Conservation (phyloP, 2,113 vertebrate species). For the Candoia aspera region DNA sequence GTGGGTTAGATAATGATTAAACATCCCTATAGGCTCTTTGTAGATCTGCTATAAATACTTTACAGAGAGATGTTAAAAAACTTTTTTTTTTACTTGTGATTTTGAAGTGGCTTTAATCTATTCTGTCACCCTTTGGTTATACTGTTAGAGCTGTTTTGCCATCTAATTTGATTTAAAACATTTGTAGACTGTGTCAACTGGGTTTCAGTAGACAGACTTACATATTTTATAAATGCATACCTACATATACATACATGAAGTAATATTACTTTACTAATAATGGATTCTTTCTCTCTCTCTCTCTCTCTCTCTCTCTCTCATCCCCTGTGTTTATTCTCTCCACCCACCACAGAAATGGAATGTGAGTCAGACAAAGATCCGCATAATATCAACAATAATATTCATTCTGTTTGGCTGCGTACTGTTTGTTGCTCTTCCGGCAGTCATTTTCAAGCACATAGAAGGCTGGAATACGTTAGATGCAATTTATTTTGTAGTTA, state of each 20-base stretch:
- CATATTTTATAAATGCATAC: not conserved
- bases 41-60: not conserved
- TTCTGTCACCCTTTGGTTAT: not conserved
- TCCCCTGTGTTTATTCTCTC: constrained; percentile 25
- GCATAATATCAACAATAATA: constrained; percentile 95
- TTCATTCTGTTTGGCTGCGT: constrained; percentile 97
- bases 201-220: not conserved
- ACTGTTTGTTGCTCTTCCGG: constrained; percentile 94
- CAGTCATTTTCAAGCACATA: constrained; percentile 96
- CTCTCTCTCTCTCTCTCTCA: constrained; percentile 17
- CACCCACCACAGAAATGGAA: constrained; percentile 88
- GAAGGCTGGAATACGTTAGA: constrained; percentile 97
- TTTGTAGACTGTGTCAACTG: not conserved
- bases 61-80: not conserved
- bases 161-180: not conserved
- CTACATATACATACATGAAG: not conserved
- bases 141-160: too few relatives aligned
- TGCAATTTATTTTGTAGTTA: constrained; percentile 97
- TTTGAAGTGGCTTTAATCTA: not conserved
- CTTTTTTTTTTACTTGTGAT: not conserved
- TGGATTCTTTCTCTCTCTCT: constrained; percentile 22
- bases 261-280: constrained; percentile 42
- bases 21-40: not conserved
- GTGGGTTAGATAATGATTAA: not conserved
- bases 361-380: constrained; percentile 98